Base-by-base conservation (phyloP, 2,888 invertebrate species). In the Lapara coniferarum region DNA sequence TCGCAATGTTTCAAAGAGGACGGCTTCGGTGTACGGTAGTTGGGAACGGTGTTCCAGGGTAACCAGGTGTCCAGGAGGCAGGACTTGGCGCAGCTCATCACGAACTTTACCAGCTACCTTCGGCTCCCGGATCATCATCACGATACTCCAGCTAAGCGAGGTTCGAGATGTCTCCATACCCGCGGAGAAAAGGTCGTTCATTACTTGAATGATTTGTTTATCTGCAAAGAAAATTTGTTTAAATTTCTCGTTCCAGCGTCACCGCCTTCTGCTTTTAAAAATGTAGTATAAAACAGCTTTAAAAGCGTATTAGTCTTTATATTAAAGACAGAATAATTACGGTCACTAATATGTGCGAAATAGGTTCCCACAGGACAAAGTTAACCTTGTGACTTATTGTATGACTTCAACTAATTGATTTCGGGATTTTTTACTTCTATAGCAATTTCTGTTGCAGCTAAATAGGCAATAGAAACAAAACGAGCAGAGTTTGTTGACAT, bases 141-240 rank as follows among this genome's bases (percentile, higher is more conserved):
- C 93, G 66, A 97, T 94, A n/a, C 96, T 95, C 98, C 98, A 98
- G 70, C 96, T 95, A 52, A 98, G 85, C 4, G 97, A 96, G 30
- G 96, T 97, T 80, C 97, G 97, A 67, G 97, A 96, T 0, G 97
- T 98, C 86, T 98, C 98, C 96, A 97, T 97, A 30, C 97, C 98
- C 52, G 98, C 97, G 16, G 97, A 96, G 90, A 97, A 98, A 30
- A 98, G 93, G 85, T 98, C 98, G 59, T 97, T 97, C 88, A 98
- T 96, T 37, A 97, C 96, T 90, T 98, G 98, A 68, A 97, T 96
- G 85, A 98, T 95, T 89, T 98, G 97, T 67, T 96, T 95, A 88
- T 97, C 97, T 97, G 90, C 25, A 66, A 51, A 51, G 13, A 56
- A 55, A 66, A 66, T 55, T 69, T 66, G 16, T 71, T 55, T 25